Conservation (phyloP, 2,888 invertebrate species). For the Ornithoptera priamus region DNA sequence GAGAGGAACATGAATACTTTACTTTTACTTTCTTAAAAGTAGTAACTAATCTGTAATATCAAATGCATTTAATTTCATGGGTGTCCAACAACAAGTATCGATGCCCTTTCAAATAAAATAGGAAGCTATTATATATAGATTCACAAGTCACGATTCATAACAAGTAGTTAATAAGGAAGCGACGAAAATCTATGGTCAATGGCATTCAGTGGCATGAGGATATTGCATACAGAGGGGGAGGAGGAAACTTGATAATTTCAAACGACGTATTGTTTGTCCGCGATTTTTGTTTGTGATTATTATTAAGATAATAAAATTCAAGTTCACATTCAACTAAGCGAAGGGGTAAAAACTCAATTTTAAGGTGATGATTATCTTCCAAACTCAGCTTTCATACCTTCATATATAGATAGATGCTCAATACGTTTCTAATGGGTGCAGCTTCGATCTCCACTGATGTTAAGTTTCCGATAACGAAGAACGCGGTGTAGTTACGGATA, state of each 20-base stretch:
- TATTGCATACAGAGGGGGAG: not conserved
- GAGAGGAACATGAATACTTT: no score
- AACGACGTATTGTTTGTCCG: not conserved
- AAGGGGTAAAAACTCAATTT: no score
- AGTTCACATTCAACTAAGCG: no score
- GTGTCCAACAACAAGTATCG: not conserved
- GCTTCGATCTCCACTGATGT: no score
- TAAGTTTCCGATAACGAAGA: no score
- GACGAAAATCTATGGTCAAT: slow-evolving; percentile 26
- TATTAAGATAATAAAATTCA: no score
- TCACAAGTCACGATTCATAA: slow-evolving; percentile 30
- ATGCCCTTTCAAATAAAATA: slow-evolving; percentile 1
- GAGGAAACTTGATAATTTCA: not conserved
- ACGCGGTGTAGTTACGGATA: no score
- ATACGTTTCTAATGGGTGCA: no score
- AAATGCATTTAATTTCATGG: not conserved
- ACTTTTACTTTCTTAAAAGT: not conserved
- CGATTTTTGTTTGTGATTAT: not conserved
- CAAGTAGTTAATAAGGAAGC: slow-evolving; percentile 32
- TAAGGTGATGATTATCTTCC: no score
- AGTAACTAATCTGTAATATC: not conserved
- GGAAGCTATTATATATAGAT: slow-evolving; percentile 18
- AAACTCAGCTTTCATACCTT: no score
- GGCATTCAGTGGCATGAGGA: slow-evolving; percentile 7
- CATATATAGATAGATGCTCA: no score